Base-by-base conservation (phyloP, 2,888 invertebrate genomes). In the Notodonta dromedarius region DNA sequence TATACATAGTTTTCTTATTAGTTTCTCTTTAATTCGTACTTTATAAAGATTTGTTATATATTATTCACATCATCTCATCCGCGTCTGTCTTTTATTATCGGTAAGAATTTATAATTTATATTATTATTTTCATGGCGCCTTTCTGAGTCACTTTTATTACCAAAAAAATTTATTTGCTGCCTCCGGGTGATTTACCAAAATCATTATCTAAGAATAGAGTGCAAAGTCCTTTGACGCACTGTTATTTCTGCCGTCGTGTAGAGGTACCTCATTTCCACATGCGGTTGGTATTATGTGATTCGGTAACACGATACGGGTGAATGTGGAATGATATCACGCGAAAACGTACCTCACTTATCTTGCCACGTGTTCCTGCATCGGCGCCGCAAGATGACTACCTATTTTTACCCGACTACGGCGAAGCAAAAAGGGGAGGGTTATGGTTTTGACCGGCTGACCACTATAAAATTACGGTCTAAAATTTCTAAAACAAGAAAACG, bases 1-100 rank as follows among this genome's bases (percentile, higher is more conserved):
- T 61, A 62, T 60, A 12, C 56, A 61, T 60, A 56, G 62, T 53
- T 60, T 60, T 51, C 56, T 56, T 63, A 58, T 66, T 67, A 9
- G 50, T 52, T 70, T 54, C 54, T 57, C 53, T 64, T 59, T 60
- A 64, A 14, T 67, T 67, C 55, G 48, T 39, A 55, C 67, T 74
- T 72, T 76, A 68, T 60, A 62, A 63, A 66, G 56, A 44, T 39
- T 67, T 35, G 60, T 66, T 66, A 72, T 72, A n/a, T n/a, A n/a
- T 69, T 65, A 66, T 70, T 65, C 68, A 66, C 56, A 65, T 65
- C 65, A 65, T 57, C 48, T 63, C 62, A 65, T 59, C 57, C 56
- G 52, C 61, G 65, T 55, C 59, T 51, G 63, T 63, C 46, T 67
- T 71, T 57, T 63, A 63, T 70, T 67, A 63, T 72, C 65, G 74